phyloP scores from a whole-genome alignment of 2,888 invertebrate species.

The Eretmocerus hayati region DNA sequence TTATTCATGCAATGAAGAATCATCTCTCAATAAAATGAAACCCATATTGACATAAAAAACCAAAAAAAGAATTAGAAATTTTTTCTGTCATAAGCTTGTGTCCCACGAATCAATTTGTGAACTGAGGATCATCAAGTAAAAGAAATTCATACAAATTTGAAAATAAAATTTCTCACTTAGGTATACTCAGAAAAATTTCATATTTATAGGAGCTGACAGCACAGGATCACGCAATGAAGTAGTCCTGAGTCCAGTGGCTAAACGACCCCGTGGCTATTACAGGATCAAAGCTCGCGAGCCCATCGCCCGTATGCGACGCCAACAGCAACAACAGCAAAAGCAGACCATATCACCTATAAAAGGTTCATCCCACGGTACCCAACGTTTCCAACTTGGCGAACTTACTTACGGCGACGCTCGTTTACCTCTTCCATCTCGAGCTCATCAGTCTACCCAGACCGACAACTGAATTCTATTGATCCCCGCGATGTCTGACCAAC shows the following conservation, averaged over 20 bases:
- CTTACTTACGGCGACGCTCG: slow-evolving; percentile 35
- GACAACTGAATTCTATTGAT: slow-evolving; percentile 17
- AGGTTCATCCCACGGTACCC: slow-evolving; percentile 36
- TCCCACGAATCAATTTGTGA: too few species aligned
- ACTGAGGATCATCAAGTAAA: too few species aligned
- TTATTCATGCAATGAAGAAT: too few species aligned
- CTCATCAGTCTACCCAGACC: slow-evolving; percentile 36
- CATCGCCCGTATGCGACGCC: slow-evolving; percentile 36
- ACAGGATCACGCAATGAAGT: neutral
- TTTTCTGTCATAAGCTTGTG: too few species aligned
- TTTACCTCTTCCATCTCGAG: slow-evolving; percentile 37
- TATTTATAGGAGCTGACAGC: too few species aligned
- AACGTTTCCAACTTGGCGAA: slow-evolving; percentile 38
- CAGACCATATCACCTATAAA: slow-evolving; percentile 3
- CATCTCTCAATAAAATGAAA: too few species aligned
- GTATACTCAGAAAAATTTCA: too few species aligned
- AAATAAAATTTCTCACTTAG: too few species aligned
- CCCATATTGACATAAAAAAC: too few species aligned
- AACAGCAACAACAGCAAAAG: too few species aligned
- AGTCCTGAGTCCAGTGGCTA: slow-evolving; percentile 33
- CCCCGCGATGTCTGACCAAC: neutral
- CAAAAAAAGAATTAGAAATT: too few species aligned
- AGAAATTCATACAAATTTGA: too few species aligned
- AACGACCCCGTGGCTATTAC: slow-evolving; percentile 38
- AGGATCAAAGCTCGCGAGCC: slow-evolving; percentile 38